Percentiles rank a stretch among this genome's conserved stretches.
phyloP scores from a whole-genome alignment of 2,888 invertebrate genomes.

The Acanthosoma haemorrhoidale region DNA sequence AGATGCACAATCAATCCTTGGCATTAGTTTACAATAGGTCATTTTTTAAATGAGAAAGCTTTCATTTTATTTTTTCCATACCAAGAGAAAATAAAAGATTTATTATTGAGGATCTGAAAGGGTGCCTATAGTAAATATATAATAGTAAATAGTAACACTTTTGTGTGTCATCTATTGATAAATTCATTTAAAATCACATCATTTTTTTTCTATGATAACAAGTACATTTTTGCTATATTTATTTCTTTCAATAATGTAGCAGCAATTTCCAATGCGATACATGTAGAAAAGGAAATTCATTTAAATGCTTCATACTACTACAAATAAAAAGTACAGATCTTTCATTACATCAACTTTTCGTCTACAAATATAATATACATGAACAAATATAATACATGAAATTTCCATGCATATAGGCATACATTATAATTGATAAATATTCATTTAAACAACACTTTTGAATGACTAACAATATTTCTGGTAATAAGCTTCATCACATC shows the following conservation, averaged over 20 bases:
- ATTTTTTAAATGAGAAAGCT: too few species aligned
- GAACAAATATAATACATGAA: conserved; percentile 4
- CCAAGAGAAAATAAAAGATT: too few species aligned
- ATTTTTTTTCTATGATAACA: too few species aligned
- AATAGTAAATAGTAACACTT: too few species aligned
- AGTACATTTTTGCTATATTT: too few species aligned
- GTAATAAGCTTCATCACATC: neutral
- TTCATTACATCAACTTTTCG: neutral
- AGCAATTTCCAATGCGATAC: neutral
- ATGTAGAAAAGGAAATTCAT: neutral
- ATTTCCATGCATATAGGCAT: conserved; percentile 3
- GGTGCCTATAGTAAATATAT: too few species aligned
- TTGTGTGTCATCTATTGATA: neutral
- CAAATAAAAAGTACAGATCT: conserved; percentile 12
- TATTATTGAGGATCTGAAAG: too few species aligned
- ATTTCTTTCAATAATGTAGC: neutral
- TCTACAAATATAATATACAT: conserved; percentile 3
- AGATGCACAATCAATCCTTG: too few species aligned
- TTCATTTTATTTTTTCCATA: too few species aligned
- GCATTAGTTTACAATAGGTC: too few species aligned
- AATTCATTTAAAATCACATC: neutral
- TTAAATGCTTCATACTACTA: neutral
- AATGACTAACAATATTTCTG: neutral
- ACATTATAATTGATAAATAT: conserved; percentile 3
- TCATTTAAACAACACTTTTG: conserved; percentile 11